Conservation (phyloP, 2,113 vertebrate species). For the Sander lucioperca region DNA sequence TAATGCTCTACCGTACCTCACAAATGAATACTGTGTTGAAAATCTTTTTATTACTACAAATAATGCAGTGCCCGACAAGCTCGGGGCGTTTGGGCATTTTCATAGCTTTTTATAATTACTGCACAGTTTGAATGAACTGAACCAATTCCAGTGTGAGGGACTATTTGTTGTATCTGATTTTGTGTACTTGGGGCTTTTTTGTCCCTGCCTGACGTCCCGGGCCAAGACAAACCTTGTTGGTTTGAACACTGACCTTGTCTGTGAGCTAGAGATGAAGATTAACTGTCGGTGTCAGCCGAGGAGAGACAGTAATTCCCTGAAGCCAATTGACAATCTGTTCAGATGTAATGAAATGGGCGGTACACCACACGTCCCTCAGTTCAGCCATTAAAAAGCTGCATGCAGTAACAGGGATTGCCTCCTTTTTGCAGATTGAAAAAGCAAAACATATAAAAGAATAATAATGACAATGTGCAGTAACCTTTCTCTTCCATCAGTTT, state of each 20-base stretch:
- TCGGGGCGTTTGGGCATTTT: neutral
- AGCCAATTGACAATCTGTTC: conserved; percentile 60
- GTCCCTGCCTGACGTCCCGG: neutral
- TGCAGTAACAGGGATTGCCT: conserved; percentile 22
- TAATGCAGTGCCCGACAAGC: neutral
- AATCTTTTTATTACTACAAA: conserved; percentile 13
- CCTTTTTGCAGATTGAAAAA: conserved; percentile 35
- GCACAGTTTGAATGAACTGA: conserved; percentile 16
- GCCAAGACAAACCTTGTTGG: conserved; percentile 29
- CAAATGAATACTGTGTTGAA: neutral
- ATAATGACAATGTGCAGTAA: conserved; percentile 7
- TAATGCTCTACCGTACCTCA: neutral
- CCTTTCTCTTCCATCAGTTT: conserved; percentile 14
- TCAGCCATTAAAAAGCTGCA: conserved; percentile 31
- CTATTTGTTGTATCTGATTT: conserved; percentile 42
- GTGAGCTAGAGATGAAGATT: conserved; percentile 68
- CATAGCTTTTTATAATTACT: conserved; percentile 1
- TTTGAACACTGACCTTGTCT: conserved; percentile 57
- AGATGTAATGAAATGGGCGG: conserved; percentile 55
- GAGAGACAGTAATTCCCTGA: conserved; percentile 44
- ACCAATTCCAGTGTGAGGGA: conserved; percentile 10
- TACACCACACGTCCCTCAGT: neutral
- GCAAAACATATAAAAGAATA: neutral
- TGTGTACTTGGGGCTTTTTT: conserved; percentile 37
- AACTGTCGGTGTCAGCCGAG: conserved; percentile 57